Conservation (phyloP, 2,113 vertebrate species). For the Rhinopithecus roxellana region DNA sequence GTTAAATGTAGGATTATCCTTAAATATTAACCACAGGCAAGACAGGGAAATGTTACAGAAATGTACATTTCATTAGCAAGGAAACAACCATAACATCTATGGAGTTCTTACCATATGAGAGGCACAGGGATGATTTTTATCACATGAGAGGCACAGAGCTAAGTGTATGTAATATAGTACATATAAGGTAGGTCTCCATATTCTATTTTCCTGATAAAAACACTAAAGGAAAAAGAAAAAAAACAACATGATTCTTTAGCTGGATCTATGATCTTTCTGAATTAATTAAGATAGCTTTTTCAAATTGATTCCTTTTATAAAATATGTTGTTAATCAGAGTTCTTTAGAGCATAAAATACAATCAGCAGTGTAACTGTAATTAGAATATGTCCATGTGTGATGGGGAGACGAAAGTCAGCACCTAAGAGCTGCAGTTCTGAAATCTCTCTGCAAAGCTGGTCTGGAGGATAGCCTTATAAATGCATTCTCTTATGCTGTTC, state of each 20-base stretch:
- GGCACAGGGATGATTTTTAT: neutral
- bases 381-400: neutral
- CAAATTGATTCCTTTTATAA: neutral
- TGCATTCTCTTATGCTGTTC: neutral
- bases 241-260: neutral
- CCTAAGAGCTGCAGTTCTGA: neutral
- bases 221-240: neutral
- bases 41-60: neutral
- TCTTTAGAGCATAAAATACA: neutral
- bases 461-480: neutral
- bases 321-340: neutral
- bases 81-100: neutral
- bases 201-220: neutral
- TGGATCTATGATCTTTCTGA: neutral
- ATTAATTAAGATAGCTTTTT: conserved; percentile 18
- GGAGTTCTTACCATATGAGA: neutral
- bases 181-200: neutral
- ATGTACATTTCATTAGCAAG: neutral
- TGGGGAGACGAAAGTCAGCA: neutral
- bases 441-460: neutral
- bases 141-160: neutral
- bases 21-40: neutral
- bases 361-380: neutral
- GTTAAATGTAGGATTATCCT: neutral
- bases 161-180: neutral